A percentile compares a stretch with the other conserved stretches of the same genome.
phyloP scores from a whole-genome alignment of 2,888 invertebrate genomes.

The Smittia sp. region DNA sequence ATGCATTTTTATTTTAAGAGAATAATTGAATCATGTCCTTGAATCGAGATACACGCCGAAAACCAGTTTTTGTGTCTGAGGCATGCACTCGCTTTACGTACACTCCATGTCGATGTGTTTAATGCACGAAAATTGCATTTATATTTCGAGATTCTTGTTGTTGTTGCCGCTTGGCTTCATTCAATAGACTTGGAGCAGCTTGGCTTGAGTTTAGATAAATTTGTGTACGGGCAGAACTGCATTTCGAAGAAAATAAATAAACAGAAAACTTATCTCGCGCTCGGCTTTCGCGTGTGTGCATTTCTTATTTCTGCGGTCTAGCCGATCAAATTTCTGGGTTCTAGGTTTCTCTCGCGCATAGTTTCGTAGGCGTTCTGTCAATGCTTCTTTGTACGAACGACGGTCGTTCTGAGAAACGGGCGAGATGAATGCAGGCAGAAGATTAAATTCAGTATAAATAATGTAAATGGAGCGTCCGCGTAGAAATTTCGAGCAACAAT shows the following conservation, averaged over 20 bases:
- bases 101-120: conserved; percentile 24
- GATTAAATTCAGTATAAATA: conserved; percentile 15
- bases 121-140: conserved; percentile 41
- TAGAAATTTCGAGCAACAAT: conserved; percentile 13
- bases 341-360: conserved; percentile 4
- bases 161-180: conserved; percentile 26
- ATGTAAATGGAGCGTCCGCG: neutral
- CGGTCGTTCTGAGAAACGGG: neutral
- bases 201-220: conserved; percentile 22
- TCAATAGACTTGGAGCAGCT: conserved; percentile 28
- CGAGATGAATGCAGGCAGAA: neutral
- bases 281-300: conserved; percentile 29
- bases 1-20: conserved; percentile 26
- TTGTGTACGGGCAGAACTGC: conserved; percentile 20
- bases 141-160: conserved; percentile 37
- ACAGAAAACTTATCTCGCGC: conserved; percentile 32
- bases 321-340: conserved; percentile 1
- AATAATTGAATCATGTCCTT: conserved; percentile 42
- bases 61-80: conserved; percentile 41
- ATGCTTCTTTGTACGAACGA: neutral
- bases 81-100: conserved; percentile 31
- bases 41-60: conserved; percentile 40
- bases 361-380: neutral
- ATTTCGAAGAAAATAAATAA: conserved; percentile 39
- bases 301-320: conserved; percentile 17